Conservation (phyloP, 2,888 invertebrate genomes). For the Onchidella celtica region DNA sequence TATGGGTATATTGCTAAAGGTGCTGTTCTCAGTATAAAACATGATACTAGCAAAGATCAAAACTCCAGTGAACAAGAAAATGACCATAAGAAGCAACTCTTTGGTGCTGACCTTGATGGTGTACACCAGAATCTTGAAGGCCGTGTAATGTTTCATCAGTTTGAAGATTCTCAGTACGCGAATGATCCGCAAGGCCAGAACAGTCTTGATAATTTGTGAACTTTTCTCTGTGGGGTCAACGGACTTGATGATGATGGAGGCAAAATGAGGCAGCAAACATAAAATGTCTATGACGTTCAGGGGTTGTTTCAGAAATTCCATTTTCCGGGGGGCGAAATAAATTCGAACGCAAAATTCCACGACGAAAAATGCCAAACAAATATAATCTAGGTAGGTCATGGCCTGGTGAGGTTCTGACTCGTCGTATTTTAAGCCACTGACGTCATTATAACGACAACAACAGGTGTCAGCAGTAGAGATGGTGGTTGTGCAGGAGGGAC, state of each 20-base stretch:
- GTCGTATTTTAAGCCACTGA: constrained; percentile 49
- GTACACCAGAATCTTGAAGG: constrained; percentile 71
- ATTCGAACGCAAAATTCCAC: constrained; percentile 71
- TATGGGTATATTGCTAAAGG: constrained; percentile 78
- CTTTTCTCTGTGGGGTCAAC: constrained; percentile 65
- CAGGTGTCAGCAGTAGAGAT: constrained; percentile 36
- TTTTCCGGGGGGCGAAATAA: constrained; percentile 68
- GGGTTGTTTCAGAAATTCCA: constrained; percentile 68
- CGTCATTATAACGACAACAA: constrained; percentile 50
- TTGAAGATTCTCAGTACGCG: constrained; percentile 78
- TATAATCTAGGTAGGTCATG: constrained; percentile 73
- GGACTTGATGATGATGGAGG: constrained; percentile 71
- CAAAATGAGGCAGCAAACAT: constrained; percentile 76
- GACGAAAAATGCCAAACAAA: constrained; percentile 74
- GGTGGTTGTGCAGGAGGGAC: constrained; percentile 18
- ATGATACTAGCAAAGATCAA: constrained; percentile 79
- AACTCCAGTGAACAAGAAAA: constrained; percentile 78
- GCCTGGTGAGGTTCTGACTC: constrained; percentile 70
- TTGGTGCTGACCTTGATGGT: constrained; percentile 73
- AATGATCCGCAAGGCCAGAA: constrained; percentile 74
- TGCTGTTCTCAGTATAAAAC: constrained; percentile 75
- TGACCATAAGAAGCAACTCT: constrained; percentile 77
- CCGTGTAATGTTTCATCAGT: constrained; percentile 80
- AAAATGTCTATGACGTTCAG: constrained; percentile 77
- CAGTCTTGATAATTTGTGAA: constrained; percentile 67